These are phyloP conservation scores for Ptyas mucosa DNA, from an alignment of 2,113 vertebrate genomes.

Conservation along the genomic window DNA sequence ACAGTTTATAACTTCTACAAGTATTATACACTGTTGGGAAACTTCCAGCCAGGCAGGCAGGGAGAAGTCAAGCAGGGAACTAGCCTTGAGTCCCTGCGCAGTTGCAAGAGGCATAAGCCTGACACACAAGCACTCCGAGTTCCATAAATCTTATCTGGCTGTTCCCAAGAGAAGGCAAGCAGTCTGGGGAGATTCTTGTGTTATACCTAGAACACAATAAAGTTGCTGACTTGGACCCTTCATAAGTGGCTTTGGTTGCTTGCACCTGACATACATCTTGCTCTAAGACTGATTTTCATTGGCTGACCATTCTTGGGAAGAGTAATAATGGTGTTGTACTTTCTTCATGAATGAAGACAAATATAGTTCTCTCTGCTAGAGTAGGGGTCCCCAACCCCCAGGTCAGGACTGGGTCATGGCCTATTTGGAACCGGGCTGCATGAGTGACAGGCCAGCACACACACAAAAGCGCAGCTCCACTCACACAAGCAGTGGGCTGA, in stretches of 20 bases:
- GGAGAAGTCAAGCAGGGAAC: background rate
- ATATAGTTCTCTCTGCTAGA: background rate
- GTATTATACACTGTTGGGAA: background rate
- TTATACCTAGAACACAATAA: background rate
- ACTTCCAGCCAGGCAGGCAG: background rate
- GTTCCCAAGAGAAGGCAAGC: background rate
- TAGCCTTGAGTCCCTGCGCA: background rate
- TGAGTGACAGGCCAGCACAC: accelerated
- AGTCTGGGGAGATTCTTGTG: background rate
- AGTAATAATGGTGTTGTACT: background rate
- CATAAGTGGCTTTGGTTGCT: background rate
- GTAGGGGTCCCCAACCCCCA: background rate
- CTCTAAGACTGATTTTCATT: background rate
- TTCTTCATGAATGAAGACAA: background rate
- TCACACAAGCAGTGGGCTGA: background rate
- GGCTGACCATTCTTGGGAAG: background rate
- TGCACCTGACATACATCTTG: background rate
- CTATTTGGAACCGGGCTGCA: background rate
- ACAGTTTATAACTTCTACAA: background rate
- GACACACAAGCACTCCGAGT: background rate
- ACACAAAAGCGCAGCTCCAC: background rate
- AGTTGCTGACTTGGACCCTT: background rate
- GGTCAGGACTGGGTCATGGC: background rate
- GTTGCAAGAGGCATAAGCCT: background rate
- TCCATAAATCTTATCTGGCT: background rate